Evolutionary conservation across 2,113 vertebrate genomes (phyloP).

Genomic region (Dipodomys stephensi): DNA sequence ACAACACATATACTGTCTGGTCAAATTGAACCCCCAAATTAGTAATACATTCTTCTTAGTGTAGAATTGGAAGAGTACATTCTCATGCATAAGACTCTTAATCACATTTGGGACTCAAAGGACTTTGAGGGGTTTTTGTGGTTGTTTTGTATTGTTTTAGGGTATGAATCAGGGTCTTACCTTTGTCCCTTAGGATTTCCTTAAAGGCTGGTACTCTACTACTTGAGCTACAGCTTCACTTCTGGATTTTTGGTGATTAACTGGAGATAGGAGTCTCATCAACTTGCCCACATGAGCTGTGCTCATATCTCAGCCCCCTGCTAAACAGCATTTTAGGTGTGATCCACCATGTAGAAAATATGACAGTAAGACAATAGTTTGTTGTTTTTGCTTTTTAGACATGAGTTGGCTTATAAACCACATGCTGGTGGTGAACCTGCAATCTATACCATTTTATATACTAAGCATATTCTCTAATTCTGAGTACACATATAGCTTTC

Average conservation of each 20-base stretch:
- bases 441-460: no score
- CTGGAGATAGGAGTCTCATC: no score
- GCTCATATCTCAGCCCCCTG: no score
- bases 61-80: not conserved
- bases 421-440: no score
- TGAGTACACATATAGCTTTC: not conserved
- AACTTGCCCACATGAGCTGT: no score
- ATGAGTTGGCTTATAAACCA: slow-evolving; percentile 7
- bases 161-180: no score
- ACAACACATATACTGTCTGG: not conserved
- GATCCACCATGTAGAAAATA: not conserved
- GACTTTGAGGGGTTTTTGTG: not conserved
- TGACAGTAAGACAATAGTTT: not conserved
- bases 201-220: no score
- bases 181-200: no score
- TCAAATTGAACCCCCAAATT: not conserved
- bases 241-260: no score
- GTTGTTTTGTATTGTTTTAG: not conserved
- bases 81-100: slow-evolving; percentile 5
- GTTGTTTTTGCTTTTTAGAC: not conserved
- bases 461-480: not conserved
- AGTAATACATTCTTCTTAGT: slow-evolving; percentile 6
- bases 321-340: no score
- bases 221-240: no score
- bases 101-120: not conserved